A percentile compares a stretch with the other conserved stretches of the same genome.
Conservation (phyloP, 2,797 vertebrate genomes). For the Brachyalestes nurse region DNA sequence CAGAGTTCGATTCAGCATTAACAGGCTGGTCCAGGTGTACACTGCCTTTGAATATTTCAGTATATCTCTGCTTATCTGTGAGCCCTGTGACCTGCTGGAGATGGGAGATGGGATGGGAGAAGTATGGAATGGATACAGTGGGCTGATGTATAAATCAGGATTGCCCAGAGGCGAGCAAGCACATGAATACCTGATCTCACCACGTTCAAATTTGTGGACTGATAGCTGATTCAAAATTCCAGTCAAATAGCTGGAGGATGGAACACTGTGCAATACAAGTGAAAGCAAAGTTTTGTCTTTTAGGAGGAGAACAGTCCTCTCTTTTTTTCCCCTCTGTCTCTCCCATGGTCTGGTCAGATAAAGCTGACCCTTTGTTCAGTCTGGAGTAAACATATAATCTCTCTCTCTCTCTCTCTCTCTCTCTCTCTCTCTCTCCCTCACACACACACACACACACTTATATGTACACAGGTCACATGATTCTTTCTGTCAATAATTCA, state of each 20-base stretch:
- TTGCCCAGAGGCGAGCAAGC: slow-evolving; percentile 72
- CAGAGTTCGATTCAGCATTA: slow-evolving; percentile 68
- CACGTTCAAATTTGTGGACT: slow-evolving; percentile 58
- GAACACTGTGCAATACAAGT: background rate
- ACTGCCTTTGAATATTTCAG: slow-evolving; percentile 83
- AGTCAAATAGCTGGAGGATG: slow-evolving; percentile 18
- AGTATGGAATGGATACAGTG: slow-evolving; percentile 76
- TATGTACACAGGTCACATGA: background rate
- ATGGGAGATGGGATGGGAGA: slow-evolving; percentile 54
- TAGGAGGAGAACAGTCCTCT: background rate
- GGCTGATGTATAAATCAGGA: slow-evolving; percentile 77
- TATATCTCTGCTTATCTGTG: slow-evolving; percentile 75
- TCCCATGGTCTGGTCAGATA: background rate
- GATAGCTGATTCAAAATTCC: slow-evolving; percentile 30
- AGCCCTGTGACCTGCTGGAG: slow-evolving; percentile 73
- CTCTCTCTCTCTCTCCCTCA: background rate
- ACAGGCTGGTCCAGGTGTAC: slow-evolving; percentile 71
- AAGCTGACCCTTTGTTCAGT: slow-evolving; percentile 2
- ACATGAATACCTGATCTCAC: slow-evolving; percentile 73
- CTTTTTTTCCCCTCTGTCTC: background rate
- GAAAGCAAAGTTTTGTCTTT: slow-evolving; percentile 1
- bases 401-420: too few relatives aligned
- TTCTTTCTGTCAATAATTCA: background rate
- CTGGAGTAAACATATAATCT: background rate
- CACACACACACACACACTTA: background rate